A percentile compares a stretch with the other conserved stretches of the same genome.
Conservation (phyloP, 1,140 invertebrate species). For the Gonioctena quinquepunctata region DNA sequence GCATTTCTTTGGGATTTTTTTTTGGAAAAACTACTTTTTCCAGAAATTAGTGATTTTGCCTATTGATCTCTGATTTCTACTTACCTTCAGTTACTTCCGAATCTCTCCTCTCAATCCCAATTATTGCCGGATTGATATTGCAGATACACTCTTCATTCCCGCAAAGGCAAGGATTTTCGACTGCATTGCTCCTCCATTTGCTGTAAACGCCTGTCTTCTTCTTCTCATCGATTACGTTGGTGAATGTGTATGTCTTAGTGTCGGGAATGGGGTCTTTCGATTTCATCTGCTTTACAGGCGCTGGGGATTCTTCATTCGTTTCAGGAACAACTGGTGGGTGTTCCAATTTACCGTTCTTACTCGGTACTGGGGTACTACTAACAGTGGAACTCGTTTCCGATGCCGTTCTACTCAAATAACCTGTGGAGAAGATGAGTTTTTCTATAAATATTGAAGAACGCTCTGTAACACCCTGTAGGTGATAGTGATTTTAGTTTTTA, state of each 20-base stretch:
- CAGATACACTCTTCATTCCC: not conserved
- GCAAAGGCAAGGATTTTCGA: not conserved
- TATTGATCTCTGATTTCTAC: too few relatives aligned
- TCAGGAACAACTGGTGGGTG: not conserved
- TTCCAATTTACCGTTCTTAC: not conserved
- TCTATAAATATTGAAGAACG: too few relatives aligned
- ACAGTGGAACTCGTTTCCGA: not conserved
- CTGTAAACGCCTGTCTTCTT: not conserved
- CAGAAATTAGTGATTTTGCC: too few relatives aligned
- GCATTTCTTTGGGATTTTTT: too few relatives aligned
- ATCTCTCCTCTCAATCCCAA: not conserved
- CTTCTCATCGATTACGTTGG: not conserved
- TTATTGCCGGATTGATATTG: conserved; percentile 6
- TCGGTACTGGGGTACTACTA: not conserved
- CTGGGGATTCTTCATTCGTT: not conserved
- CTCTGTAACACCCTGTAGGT: too few relatives aligned
- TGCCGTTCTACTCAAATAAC: not conserved
- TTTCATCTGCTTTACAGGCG: not conserved
- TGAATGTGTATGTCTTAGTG: not conserved
- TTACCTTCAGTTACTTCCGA: too few relatives aligned
- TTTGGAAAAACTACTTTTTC: too few relatives aligned
- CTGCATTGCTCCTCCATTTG: not conserved
- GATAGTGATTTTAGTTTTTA: too few relatives aligned
- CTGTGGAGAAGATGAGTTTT: too few relatives aligned
- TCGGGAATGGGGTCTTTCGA: not conserved